A percentile compares a stretch with the other conserved stretches of the same genome.
These are phyloP conservation scores for Cerastis leucographa DNA, from an alignment of 2,888 invertebrate genomes.

Conservation along the genomic window DNA sequence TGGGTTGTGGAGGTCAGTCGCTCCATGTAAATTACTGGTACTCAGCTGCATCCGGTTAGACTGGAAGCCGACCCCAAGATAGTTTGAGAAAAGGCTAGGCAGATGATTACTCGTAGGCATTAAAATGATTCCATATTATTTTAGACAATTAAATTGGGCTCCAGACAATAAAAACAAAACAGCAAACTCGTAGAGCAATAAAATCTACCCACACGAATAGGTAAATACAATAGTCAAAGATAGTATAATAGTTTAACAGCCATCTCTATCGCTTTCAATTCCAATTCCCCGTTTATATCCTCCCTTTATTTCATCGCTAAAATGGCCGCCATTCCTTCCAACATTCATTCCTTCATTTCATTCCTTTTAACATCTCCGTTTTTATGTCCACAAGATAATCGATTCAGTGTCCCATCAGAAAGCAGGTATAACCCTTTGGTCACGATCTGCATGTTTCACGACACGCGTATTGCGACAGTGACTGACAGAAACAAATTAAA, in stretches of 20 bases:
- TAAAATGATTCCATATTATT: too few relatives aligned
- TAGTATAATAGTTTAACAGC: conserved; percentile 10
- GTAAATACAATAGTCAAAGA: background rate
- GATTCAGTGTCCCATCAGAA: conserved; percentile 27
- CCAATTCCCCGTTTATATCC: conserved; percentile 8
- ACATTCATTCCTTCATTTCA: too few relatives aligned
- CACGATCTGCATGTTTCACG: background rate
- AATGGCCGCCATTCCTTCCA: conserved; percentile 15
- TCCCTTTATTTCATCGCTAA: conserved; percentile 19
- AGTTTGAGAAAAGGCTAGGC: too few relatives aligned
- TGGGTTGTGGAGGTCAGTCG: too few relatives aligned
- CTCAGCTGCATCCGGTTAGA: too few relatives aligned
- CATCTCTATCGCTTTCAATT: conserved; percentile 14
- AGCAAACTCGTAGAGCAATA: background rate
- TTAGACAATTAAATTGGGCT: background rate
- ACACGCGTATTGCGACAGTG: background rate
- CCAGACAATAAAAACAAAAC: background rate
- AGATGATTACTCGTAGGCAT: too few relatives aligned
- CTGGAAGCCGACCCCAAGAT: too few relatives aligned
- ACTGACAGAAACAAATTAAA: background rate
- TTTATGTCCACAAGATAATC: conserved; percentile 46
- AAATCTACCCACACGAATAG: background rate
- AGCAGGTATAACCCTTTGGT: conserved; percentile 5
- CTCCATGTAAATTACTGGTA: too few relatives aligned
- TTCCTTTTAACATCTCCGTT: conserved; percentile 3